phyloP scores from a whole-genome alignment of 2,113 vertebrate genomes.

The Dissostichus mawsoni region DNA sequence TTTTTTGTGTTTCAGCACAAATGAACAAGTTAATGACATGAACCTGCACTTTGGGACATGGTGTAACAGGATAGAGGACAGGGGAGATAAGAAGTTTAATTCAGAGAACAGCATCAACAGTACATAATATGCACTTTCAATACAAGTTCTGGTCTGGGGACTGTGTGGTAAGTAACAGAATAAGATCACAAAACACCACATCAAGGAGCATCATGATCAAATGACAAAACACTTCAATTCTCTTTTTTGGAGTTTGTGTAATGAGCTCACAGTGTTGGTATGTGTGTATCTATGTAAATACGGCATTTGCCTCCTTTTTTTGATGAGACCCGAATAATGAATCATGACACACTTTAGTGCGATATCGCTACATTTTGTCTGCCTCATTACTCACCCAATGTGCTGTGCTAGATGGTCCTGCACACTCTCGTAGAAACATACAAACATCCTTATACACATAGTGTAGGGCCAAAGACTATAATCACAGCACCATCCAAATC shows the following conservation, averaged over 20 bases:
- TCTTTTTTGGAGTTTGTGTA: not conserved
- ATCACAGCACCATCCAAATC: not conserved
- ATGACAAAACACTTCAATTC: not conserved
- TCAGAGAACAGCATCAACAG: not conserved
- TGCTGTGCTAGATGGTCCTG: constrained; percentile 34
- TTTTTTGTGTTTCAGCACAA: constrained; percentile 19
- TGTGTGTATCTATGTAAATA: not conserved
- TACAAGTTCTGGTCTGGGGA: not conserved
- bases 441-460: not conserved
- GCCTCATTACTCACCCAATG: constrained; percentile 69
- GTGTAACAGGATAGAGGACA: not conserved
- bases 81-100: not conserved
- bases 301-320: constrained; percentile 9
- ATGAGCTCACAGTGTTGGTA: not conserved
- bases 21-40: not conserved
- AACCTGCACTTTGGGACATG: not conserved
- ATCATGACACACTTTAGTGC: constrained; percentile 49
- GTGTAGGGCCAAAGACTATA: not conserved
- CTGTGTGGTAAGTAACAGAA: not conserved
- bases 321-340: constrained; percentile 57
- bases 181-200: constrained; percentile 16
- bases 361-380: constrained; percentile 33
- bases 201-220: not conserved
- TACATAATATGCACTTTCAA: not conserved
- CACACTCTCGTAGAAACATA: constrained; percentile 14